phyloP scores from a whole-genome alignment of 2,888 invertebrate species.

The Bombyx huttoni region DNA sequence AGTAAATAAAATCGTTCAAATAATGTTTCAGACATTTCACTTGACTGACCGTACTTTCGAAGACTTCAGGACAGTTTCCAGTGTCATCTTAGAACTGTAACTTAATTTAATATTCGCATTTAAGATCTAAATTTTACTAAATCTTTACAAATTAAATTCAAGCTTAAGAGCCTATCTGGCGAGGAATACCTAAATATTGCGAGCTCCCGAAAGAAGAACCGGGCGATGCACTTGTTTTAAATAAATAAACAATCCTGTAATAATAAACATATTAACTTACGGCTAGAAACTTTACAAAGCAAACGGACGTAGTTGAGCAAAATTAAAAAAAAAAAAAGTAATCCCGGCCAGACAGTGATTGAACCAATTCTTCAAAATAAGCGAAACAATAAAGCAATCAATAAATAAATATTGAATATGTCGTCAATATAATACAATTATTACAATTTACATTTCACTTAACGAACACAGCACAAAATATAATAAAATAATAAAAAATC shows the following conservation, averaged over 20 bases:
- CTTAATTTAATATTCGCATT: slow-evolving; percentile 40
- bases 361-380: slow-evolving; percentile 40
- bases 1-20: slow-evolving; percentile 62
- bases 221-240: slow-evolving; percentile 3
- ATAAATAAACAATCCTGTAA: slow-evolving; percentile 14
- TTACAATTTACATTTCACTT: slow-evolving; percentile 68
- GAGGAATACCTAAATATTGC: slow-evolving; percentile 29
- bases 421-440: slow-evolving; percentile 64
- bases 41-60: slow-evolving; percentile 47
- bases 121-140: slow-evolving; percentile 35
- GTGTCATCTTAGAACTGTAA: slow-evolving; percentile 46
- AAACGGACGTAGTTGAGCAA: slow-evolving; percentile 53
- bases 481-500: slow-evolving; percentile 10
- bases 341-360: slow-evolving; percentile 6
- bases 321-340: slow-evolving; percentile 25
- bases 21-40: slow-evolving; percentile 41
- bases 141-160: slow-evolving; percentile 44
- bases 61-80: slow-evolving; percentile 42
- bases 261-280: neutral
- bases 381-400: slow-evolving; percentile 60
- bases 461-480: slow-evolving; percentile 71
- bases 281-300: slow-evolving; percentile 9
- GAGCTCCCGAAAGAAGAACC: too few species aligned
- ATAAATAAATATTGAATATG: slow-evolving; percentile 70
- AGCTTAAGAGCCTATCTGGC: slow-evolving; percentile 48